A percentile compares a stretch with the other conserved stretches of the same genome.
Conservation (phyloP, 2,888 invertebrate species). For the Xylophagus ater region DNA sequence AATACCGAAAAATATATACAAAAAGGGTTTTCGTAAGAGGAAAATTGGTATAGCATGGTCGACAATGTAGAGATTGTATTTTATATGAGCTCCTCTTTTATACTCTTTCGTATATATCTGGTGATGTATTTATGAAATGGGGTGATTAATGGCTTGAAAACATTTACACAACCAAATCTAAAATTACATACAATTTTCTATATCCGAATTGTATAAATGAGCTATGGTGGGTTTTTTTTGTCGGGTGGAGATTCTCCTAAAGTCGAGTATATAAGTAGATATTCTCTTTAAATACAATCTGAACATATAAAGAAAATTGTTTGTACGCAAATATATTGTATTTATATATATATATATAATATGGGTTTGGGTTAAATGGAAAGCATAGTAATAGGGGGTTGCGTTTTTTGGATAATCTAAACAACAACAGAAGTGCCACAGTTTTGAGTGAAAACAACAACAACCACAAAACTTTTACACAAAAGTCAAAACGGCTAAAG, state of each 20-base stretch:
- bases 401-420: background rate
- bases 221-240: too few relatives aligned
- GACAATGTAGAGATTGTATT: background rate
- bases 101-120: background rate
- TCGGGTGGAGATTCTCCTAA: too few relatives aligned
- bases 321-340: too few relatives aligned
- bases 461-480: background rate
- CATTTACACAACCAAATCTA: conserved; percentile 32
- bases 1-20: too few relatives aligned
- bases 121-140: conserved; percentile 38
- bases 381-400: background rate
- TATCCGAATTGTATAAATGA: background rate
- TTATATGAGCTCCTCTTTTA: background rate
- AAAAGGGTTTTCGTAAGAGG: too few relatives aligned
- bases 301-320: too few relatives aligned
- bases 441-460: background rate
- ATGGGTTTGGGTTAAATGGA: background rate
- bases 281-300: too few relatives aligned
- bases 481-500: background rate
- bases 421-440: background rate
- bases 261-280: too few relatives aligned
- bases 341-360: background rate
- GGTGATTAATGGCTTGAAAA: conserved; percentile 40
- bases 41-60: background rate
- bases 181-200: too few relatives aligned